Percentiles rank a stretch among this genome's conserved stretches.
Conservation (phyloP, 2,113 vertebrate genomes). For the Girardinichthys multiradiatus region DNA sequence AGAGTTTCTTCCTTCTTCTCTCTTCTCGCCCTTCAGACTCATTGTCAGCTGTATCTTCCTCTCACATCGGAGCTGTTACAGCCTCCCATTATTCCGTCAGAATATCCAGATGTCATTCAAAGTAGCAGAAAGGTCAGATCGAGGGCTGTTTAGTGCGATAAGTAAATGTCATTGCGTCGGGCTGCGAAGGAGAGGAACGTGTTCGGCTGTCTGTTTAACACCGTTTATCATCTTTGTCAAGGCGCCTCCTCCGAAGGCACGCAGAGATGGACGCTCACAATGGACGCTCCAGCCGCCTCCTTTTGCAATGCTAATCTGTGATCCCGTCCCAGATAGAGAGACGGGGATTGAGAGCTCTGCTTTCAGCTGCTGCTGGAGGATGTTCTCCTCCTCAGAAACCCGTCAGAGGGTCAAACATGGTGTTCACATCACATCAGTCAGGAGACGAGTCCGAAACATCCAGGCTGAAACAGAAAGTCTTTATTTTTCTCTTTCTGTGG, state of each 20-base stretch:
- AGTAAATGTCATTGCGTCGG: constrained; percentile 79
- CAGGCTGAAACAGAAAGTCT: not conserved
- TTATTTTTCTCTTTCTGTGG: no score
- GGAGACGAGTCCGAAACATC: not conserved
- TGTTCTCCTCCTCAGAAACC: constrained; percentile 15
- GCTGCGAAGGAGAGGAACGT: constrained; percentile 49
- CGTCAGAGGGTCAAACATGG: not conserved
- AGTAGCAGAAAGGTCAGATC: constrained; percentile 80
- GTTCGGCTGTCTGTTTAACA: constrained; percentile 77
- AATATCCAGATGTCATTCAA: constrained; percentile 82
- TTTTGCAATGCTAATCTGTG: constrained; percentile 75
- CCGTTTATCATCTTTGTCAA: constrained; percentile 73
- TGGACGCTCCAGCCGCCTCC: constrained; percentile 50
- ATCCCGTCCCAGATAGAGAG: constrained; percentile 65
- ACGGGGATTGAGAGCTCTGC: constrained; percentile 25
- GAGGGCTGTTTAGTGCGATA: constrained; percentile 75
- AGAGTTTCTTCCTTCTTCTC: not conserved
- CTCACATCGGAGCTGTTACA: constrained; percentile 62
- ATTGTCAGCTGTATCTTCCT: constrained; percentile 57
- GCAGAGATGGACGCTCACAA: constrained; percentile 60
- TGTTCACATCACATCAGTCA: not conserved
- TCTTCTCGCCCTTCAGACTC: constrained; percentile 31
- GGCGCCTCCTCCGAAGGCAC: constrained; percentile 30
- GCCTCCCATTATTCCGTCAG: constrained; percentile 64
- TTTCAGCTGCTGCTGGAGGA: constrained; percentile 34